phyloP scores from a whole-genome alignment of 2,888 invertebrate genomes.

The Leptarthrus brevirostris region DNA sequence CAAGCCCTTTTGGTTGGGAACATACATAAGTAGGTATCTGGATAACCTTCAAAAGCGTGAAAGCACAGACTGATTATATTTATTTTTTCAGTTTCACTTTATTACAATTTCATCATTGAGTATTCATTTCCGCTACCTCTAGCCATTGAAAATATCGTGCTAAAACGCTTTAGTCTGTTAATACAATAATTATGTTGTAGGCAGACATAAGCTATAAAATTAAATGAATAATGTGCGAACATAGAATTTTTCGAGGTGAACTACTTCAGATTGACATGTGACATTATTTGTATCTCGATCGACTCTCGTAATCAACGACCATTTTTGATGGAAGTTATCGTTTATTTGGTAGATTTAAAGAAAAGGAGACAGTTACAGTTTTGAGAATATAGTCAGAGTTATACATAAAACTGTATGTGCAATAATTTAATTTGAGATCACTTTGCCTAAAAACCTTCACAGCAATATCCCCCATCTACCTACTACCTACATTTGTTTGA shows the following conservation, averaged over 20 bases:
- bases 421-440: too few relatives aligned
- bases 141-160: constrained; percentile 39
- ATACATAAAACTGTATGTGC: too few relatives aligned
- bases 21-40: background rate
- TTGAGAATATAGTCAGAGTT: too few relatives aligned
- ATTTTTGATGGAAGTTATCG: background rate
- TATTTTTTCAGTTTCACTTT: constrained; percentile 15
- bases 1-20: background rate
- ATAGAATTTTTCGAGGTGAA: constrained; percentile 32
- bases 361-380: too few relatives aligned
- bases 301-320: background rate
- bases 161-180: constrained; percentile 2
- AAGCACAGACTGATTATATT: background rate
- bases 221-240: constrained; percentile 10
- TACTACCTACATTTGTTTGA: too few relatives aligned
- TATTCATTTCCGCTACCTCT: constrained; percentile 37
- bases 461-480: too few relatives aligned
- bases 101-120: constrained; percentile 38
- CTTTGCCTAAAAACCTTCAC: too few relatives aligned
- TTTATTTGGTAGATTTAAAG: constrained; percentile 2
- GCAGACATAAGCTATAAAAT: background rate
- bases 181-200: constrained; percentile 36
- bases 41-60: constrained; percentile 27
- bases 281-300: background rate
- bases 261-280: constrained; percentile 15